These are phyloP conservation scores for Pristionchus entomophagus DNA, from an alignment of 2,888 invertebrate genomes.

Conservation along the genomic window DNA sequence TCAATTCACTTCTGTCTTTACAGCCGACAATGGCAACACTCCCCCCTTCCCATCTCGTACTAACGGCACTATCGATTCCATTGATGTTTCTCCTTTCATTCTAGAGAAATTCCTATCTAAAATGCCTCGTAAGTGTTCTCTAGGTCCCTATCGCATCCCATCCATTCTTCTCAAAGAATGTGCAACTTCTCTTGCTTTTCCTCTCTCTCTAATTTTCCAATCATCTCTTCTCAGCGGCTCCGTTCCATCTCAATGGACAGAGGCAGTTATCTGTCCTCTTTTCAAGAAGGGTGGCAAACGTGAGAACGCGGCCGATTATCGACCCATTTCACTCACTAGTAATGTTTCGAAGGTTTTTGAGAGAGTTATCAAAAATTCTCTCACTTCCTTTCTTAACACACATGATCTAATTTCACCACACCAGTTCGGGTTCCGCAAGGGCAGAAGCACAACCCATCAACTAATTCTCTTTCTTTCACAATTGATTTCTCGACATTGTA, in stretches of 20 bases:
- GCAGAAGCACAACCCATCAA: constrained; percentile 46
- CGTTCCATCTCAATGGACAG: background rate
- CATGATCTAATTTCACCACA: background rate
- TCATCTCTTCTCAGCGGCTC: background rate
- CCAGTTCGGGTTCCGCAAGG: constrained; percentile 47
- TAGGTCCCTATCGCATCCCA: background rate
- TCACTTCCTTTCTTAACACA: no score
- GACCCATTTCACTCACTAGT: no score
- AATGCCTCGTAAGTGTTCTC: constrained; percentile 27
- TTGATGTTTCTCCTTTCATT: background rate
- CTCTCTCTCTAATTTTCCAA: background rate
- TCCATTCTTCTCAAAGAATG: background rate
- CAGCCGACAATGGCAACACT: background rate
- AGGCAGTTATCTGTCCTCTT: no score
- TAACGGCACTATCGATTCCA: background rate
- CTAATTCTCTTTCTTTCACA: constrained; percentile 17
- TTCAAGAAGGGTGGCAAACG: no score
- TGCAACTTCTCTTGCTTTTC: constrained; percentile 2
- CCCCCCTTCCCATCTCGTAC: background rate
- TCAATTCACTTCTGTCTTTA: background rate
- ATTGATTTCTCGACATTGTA: background rate
- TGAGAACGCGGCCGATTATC: no score
- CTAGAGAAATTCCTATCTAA: constrained; percentile 16
- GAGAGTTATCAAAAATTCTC: no score
- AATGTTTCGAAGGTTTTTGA: no score